A percentile compares a stretch with the other conserved stretches of the same genome.
These are phyloP conservation scores for Philonicus albiceps DNA, from an alignment of 2,888 invertebrate genomes.

Conservation along the genomic window DNA sequence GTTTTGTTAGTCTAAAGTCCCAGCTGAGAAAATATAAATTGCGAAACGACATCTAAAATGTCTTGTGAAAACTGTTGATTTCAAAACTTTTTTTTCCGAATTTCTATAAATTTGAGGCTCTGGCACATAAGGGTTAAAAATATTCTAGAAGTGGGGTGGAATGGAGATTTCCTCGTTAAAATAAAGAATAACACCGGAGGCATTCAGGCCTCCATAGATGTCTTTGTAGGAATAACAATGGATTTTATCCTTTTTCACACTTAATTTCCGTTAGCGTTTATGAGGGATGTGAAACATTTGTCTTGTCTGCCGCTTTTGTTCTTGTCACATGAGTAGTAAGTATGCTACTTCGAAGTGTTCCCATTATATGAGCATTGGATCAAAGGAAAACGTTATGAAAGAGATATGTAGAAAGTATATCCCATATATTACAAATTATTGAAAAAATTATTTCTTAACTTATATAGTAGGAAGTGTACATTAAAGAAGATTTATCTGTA, in stretches of 20 bases:
- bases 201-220: neutral
- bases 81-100: neutral
- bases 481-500: too few relatives aligned
- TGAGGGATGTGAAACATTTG: conserved; percentile 16
- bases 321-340: neutral
- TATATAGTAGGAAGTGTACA: too few relatives aligned
- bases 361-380: neutral
- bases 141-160: neutral
- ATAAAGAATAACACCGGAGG: conserved; percentile 10
- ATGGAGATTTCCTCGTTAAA: neutral
- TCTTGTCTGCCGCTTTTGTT: neutral
- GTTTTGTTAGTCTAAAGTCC: neutral
- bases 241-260: conserved; percentile 47
- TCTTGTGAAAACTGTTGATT: neutral
- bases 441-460: too few relatives aligned
- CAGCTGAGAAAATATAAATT: neutral
- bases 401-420: neutral
- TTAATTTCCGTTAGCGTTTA: conserved; percentile 44
- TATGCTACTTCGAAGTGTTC: neutral
- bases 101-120: conserved; percentile 7
- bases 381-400: neutral
- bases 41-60: neutral
- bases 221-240: conserved; percentile 41
- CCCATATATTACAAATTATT: too few relatives aligned
- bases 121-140: neutral